Conservation (phyloP, 2,888 invertebrate genomes). For the Phoronis australis region DNA sequence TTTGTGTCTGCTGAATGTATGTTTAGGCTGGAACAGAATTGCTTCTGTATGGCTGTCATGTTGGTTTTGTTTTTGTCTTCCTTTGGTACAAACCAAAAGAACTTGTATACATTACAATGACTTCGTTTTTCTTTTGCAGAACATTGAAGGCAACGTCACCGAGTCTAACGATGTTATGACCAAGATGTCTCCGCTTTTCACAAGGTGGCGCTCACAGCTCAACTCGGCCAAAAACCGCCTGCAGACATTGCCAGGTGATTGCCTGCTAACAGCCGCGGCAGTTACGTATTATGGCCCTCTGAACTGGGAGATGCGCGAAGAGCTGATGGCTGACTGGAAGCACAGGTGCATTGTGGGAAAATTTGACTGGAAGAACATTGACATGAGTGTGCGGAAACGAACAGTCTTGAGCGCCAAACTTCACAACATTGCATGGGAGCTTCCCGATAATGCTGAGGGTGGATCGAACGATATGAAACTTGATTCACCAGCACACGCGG, state of each 20-base stretch:
- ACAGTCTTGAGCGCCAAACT: neutral
- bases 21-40: too few species aligned
- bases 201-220: conserved; percentile 42
- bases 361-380: conserved; percentile 9
- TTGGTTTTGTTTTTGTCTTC: too few species aligned
- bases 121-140: conserved; percentile 26
- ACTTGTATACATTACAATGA: too few species aligned
- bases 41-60: too few species aligned
- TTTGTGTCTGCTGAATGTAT: too few species aligned
- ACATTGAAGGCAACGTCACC: conserved; percentile 39
- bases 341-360: conserved; percentile 32
- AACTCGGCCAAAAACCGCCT: conserved; percentile 34
- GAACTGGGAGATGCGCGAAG: conserved; percentile 34
- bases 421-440: neutral
- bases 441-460: neutral
- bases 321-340: conserved; percentile 43
- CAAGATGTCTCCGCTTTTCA: conserved; percentile 45
- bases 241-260: conserved; percentile 41
- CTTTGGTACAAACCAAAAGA: too few species aligned
- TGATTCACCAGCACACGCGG: neutral
- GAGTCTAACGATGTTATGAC: conserved; percentile 44
- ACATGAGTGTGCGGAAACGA: neutral
- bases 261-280: conserved; percentile 43
- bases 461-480: too few species aligned
- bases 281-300: conserved; percentile 47